These are phyloP conservation scores for Aleiodes testaceus DNA, from an alignment of 2,888 invertebrate species.

Conservation along the genomic window DNA sequence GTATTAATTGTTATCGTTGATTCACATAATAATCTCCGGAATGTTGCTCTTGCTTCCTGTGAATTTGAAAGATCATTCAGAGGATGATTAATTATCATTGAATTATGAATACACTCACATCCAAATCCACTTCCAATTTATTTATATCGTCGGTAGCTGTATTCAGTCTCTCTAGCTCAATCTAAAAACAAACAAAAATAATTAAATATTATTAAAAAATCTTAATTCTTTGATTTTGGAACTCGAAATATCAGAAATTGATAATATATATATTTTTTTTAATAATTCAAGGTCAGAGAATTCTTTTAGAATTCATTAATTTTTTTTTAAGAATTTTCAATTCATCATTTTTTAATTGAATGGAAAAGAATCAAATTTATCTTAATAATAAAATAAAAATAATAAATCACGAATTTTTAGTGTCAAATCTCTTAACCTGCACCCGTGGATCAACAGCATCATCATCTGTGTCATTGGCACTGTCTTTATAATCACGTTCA, in stretches of 20 bases:
- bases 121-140: slow-evolving; percentile 90
- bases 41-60: slow-evolving; percentile 86
- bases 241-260: too few relatives aligned
- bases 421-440: slow-evolving; percentile 76
- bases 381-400: too few relatives aligned
- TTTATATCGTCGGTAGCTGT: slow-evolving; percentile 95
- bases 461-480: slow-evolving; percentile 66
- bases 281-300: too few relatives aligned
- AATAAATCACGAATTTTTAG: too few relatives aligned
- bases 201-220: too few relatives aligned
- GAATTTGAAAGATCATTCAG: slow-evolving; percentile 33
- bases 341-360: not conserved
- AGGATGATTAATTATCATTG: not conserved
- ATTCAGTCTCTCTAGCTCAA: slow-evolving; percentile 91
- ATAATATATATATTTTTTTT: too few relatives aligned
- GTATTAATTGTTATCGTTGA: slow-evolving; percentile 87
- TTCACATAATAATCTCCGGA: slow-evolving; percentile 86
- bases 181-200: too few relatives aligned
- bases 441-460: slow-evolving; percentile 88
- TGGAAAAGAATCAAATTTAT: not conserved
- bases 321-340: not conserved
- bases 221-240: too few relatives aligned
- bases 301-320: too few relatives aligned
- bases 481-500: slow-evolving; percentile 59
- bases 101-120: slow-evolving; percentile 75